Base-by-base conservation (phyloP, 2,113 vertebrate genomes). In the Eulacestoma nigropectus region DNA sequence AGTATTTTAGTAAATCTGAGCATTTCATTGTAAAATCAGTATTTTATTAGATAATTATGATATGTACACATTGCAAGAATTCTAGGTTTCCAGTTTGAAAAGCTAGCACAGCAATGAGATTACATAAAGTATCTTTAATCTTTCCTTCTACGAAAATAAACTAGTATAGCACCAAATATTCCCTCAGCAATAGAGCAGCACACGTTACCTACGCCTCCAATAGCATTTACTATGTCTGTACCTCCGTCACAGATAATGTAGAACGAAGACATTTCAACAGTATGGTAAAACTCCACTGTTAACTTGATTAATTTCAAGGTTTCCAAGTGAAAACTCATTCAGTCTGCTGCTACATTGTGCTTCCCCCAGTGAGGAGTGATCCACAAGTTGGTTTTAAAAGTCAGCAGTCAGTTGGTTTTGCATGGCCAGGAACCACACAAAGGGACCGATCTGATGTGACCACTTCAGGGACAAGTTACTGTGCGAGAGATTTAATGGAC, bases 391-490 rank as follows among this genome's bases (percentile, higher is more conserved):
- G 4, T 47, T 72, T 56, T 7, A 32, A 59, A 84, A 62, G 42
- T 14, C 52, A 78, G 39, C 11, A 84, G 33, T 9, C 14, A 56
- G 27, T 2, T 19, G 49, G 26, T 11, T 81, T 81, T 55, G 39
- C 1, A 1, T 1, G 35, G 37, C 23, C 13, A 80, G 26, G 13
- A 60, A 6, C 9, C 41, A 21, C 12, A 0, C 4, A n/a, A 39
- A 68, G 52, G 53, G 47, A 11, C 7, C 10, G 15, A 29, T 22
- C 13, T 9, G 62, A 72, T 4, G 22, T 9, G 62, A 49, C 15
- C 1, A 0, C 16, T 4, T 53, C 49, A 46, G 67, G 29, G 37
- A 6, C 11, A 25, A 35, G 9, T 5, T 8, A 1, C 25, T 0
- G 13, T 0, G 4, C 2, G 6, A 25, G 16, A 47, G 16, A 19